phyloP scores from a whole-genome alignment of 2,797 vertebrate genomes.

The Bryconaethiops microstoma region DNA sequence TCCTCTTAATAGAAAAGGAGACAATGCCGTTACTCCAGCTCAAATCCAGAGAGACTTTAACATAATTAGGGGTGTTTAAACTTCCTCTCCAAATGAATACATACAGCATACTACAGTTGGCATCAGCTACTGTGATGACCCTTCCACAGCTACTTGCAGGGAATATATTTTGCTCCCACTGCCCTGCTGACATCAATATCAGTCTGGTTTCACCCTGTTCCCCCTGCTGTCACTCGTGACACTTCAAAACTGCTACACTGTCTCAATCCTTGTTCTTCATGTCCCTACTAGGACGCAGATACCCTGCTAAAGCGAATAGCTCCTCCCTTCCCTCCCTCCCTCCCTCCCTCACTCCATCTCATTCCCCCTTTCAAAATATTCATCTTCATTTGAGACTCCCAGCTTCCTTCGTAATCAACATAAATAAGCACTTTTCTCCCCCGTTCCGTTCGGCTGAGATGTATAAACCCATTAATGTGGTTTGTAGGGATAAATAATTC shows the following conservation, averaged over 20 bases:
- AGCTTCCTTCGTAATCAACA: conserved; percentile 61
- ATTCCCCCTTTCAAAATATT: conserved; percentile 37
- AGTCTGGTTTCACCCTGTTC: conserved; percentile 17
- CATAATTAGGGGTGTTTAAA: conserved; percentile 32
- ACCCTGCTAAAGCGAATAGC: conserved; percentile 17
- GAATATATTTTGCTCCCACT: conserved; percentile 18
- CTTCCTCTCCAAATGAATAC: conserved; percentile 1
- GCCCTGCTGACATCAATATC: conserved; percentile 39
- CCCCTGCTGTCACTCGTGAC: conserved; percentile 17
- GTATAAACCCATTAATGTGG: conserved; percentile 71
- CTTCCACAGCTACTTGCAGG: conserved; percentile 3
- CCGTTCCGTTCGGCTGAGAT: conserved; percentile 57
- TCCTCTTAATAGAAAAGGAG: conserved; percentile 10
- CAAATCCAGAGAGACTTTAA: background rate
- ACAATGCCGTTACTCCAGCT: background rate
- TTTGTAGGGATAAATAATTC: conserved; percentile 77
- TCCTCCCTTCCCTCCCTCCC: background rate
- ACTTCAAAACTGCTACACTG: conserved; percentile 27
- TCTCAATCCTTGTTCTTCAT: conserved; percentile 32
- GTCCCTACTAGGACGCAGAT: conserved; percentile 25
- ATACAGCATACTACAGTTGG: conserved; percentile 20
- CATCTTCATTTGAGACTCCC: conserved; percentile 63
- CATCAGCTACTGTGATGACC: conserved; percentile 14
- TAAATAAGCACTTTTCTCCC: conserved; percentile 72
- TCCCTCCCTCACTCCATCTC: conserved; percentile 29